phyloP scores from a whole-genome alignment of 1,140 invertebrate species.

The Drosophila ambigua region DNA sequence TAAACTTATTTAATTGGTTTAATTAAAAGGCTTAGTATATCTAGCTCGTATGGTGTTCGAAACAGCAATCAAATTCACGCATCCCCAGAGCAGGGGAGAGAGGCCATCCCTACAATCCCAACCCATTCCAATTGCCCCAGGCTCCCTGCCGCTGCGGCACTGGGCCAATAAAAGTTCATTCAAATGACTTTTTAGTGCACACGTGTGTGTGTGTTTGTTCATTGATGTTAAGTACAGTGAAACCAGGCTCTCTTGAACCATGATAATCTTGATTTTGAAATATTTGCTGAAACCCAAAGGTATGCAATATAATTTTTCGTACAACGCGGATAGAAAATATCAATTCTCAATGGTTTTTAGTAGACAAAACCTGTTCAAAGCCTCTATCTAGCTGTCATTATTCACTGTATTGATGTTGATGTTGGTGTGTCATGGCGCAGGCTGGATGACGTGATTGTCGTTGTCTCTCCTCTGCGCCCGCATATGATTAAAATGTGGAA shows the following conservation, averaged over 20 bases:
- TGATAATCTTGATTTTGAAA: neutral
- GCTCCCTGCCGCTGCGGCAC: conserved; percentile 13
- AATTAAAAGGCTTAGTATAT: conserved; percentile 39
- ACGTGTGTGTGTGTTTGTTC: conserved; percentile 26
- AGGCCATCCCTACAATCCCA: neutral
- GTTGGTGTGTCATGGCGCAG: conserved; percentile 60
- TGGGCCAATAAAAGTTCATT: conserved; percentile 47
- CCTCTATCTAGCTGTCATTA: too few relatives aligned
- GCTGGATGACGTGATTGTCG: conserved; percentile 79
- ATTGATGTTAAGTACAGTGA: conserved; percentile 36
- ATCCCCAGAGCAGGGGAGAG: neutral
- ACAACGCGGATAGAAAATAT: too few relatives aligned
- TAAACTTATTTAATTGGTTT: conserved; percentile 34
- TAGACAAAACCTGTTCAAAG: too few relatives aligned
- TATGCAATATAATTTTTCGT: conserved; percentile 1
- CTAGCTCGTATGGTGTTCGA: conserved; percentile 10
- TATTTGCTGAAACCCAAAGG: conserved; percentile 3
- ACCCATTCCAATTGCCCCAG: too few relatives aligned
- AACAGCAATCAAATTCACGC: conserved; percentile 44
- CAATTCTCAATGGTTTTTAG: neutral
- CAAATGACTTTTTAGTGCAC: conserved; percentile 49
- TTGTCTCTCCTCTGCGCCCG: conserved; percentile 58
- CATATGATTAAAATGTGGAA: conserved; percentile 80
- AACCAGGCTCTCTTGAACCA: neutral
- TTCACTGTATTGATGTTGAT: conserved; percentile 60